These are phyloP conservation scores for Phymatocera aterrima DNA, from an alignment of 2,888 invertebrate species.

Conservation along the genomic window DNA sequence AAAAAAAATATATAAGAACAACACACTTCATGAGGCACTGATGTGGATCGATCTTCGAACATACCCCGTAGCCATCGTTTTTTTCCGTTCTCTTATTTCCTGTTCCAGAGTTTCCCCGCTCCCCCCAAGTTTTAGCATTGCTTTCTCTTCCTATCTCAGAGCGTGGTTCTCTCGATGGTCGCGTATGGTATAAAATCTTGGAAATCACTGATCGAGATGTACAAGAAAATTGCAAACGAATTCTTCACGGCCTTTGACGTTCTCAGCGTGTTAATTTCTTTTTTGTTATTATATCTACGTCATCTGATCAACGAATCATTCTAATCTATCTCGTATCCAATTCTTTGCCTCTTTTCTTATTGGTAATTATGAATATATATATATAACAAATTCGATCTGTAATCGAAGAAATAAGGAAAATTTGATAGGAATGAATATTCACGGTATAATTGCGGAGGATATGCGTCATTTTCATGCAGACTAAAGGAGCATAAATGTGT, in stretches of 20 bases:
- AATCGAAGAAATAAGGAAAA: background rate
- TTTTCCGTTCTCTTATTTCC: background rate
- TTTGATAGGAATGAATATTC: background rate
- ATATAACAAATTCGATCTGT: background rate
- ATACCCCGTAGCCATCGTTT: background rate
- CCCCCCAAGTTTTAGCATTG: background rate
- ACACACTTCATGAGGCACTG: background rate
- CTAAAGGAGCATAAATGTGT: no score
- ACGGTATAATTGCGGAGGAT: no score
- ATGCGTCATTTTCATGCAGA: no score
- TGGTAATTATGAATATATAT: background rate
- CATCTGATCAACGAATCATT: background rate
- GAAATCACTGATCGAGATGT: background rate
- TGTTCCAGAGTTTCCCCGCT: background rate
- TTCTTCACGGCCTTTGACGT: background rate
- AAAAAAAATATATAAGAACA: background rate
- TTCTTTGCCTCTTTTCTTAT: background rate
- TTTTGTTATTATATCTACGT: background rate
- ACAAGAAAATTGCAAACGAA: background rate
- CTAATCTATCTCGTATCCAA: background rate
- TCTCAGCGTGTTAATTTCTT: background rate
- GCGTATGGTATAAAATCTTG: background rate
- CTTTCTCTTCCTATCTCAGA: background rate
- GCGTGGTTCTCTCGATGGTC: background rate
- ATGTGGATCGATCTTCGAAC: constrained; percentile 12